Conservation (phyloP, 2,113 vertebrate species). For the Sinocyclocheilus anshuiensis region DNA sequence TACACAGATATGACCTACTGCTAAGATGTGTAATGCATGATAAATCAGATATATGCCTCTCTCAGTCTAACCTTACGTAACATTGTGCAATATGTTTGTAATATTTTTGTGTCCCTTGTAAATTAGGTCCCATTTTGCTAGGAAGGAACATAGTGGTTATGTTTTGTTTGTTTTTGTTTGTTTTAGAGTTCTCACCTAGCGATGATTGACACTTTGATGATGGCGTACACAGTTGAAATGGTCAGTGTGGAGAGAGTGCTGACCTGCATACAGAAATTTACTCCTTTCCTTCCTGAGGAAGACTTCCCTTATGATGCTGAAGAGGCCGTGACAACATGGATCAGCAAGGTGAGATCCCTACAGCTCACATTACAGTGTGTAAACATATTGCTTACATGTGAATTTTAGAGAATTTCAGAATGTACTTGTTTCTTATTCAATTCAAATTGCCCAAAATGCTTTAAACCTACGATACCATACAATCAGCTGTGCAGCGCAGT, state of each 20-base stretch:
- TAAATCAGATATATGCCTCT: not conserved
- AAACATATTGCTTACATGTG: no score
- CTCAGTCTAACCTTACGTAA: not conserved
- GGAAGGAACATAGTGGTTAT: not conserved
- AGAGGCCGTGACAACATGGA: constrained; percentile 93
- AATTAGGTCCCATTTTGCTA: not conserved
- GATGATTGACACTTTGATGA: constrained; percentile 96
- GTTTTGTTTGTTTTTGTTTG: not conserved
- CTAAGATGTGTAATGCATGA: no score
- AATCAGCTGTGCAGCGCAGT: no score
- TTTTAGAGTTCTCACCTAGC: constrained; percentile 92
- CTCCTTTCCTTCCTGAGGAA: constrained; percentile 81
- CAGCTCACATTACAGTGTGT: no score
- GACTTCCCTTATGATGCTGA: constrained; percentile 96
- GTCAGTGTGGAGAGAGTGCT: constrained; percentile 93
- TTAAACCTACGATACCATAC: no score
- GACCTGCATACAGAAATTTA: constrained; percentile 86
- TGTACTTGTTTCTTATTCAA: no score
- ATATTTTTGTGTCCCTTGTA: no score
- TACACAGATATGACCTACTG: no score
- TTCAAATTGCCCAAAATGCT: no score
- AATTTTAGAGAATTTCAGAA: no score
- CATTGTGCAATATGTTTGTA: not conserved
- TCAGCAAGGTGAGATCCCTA: constrained; percentile 86
- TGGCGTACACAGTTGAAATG: constrained; percentile 98